A percentile compares a stretch with the other conserved stretches of the same genome.
These are phyloP conservation scores for Drosophila mettleri DNA, from an alignment of 2,888 invertebrate genomes.

Conservation along the genomic window DNA sequence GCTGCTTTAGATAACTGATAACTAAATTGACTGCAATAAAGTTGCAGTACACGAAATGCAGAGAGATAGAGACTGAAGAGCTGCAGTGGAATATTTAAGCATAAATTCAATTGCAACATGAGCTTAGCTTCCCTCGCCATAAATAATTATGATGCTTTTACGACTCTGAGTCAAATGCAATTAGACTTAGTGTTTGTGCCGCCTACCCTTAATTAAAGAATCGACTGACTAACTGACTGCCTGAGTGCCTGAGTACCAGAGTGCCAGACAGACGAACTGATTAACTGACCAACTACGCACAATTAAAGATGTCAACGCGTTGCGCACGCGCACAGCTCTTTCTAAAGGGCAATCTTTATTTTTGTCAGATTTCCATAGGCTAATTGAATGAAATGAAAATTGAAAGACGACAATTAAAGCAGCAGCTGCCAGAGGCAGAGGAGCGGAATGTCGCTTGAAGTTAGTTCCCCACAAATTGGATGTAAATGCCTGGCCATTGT, in stretches of 20 bases:
- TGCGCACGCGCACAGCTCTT: conserved; percentile 57
- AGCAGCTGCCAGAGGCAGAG: conserved; percentile 16
- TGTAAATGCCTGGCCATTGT: conserved; percentile 50
- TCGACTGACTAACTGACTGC: conserved; percentile 3
- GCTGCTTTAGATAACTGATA: not conserved
- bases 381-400: conserved; percentile 77
- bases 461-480: conserved; percentile 18
- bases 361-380: conserved; percentile 70
- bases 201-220: conserved; percentile 71
- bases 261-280: conserved; percentile 16
- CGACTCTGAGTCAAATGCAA: conserved; percentile 58
- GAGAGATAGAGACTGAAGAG: not conserved
- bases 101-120: not conserved
- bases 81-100: not conserved
- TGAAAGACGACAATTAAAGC: conserved; percentile 68
- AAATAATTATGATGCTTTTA: conserved; percentile 4
- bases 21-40: not conserved
- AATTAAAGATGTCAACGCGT: conserved; percentile 61
- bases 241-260: no score
- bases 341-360: conserved; percentile 10
- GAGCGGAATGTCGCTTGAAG: conserved; percentile 49
- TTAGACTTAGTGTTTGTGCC: conserved; percentile 57
- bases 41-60: not conserved
- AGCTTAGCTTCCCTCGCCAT: conserved; percentile 2
- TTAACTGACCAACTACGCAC: conserved; percentile 35